These are phyloP conservation scores for Phaedon cochleariae DNA, from an alignment of 2,888 invertebrate genomes.

Conservation along the genomic window DNA sequence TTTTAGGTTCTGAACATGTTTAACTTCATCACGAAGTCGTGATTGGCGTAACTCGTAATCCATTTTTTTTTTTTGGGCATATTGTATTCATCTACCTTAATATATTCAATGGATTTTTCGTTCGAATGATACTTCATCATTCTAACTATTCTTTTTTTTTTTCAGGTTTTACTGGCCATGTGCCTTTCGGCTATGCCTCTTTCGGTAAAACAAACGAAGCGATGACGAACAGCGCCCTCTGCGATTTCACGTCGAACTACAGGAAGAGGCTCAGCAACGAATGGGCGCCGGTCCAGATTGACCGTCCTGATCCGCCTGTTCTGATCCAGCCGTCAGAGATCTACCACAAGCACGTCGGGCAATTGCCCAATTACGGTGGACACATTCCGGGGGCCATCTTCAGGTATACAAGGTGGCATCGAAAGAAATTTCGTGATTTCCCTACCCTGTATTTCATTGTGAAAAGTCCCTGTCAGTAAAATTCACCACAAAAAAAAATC, in stretches of 20 bases:
- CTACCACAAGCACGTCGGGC: constrained; percentile 77
- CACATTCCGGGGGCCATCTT: constrained; percentile 80
- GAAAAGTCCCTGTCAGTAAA: no score
- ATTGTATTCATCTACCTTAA: no score
- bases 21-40: no score
- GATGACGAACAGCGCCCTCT: constrained; percentile 75
- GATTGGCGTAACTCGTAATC: no score
- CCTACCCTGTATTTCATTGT: no score
- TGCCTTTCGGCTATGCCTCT: constrained; percentile 72
- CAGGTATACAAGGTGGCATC: no score
- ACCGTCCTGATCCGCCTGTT: constrained; percentile 64
- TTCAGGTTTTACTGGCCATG: constrained; percentile 72
- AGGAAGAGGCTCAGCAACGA: constrained; percentile 75
- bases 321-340: constrained; percentile 68
- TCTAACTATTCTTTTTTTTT: constrained; percentile 10
- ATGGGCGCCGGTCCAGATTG: constrained; percentile 76
- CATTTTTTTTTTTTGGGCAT: no score
- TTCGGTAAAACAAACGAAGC: constrained; percentile 73
- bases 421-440: no score
- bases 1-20: no score
- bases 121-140: no score
- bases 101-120: no score
- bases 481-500: no score
- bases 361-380: constrained; percentile 80
- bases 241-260: constrained; percentile 80